Percentiles rank a stretch among this genome's conserved stretches.
These are phyloP conservation scores for Stictocephala bisonia DNA, from an alignment of 2,888 invertebrate species.

Conservation along the genomic window DNA sequence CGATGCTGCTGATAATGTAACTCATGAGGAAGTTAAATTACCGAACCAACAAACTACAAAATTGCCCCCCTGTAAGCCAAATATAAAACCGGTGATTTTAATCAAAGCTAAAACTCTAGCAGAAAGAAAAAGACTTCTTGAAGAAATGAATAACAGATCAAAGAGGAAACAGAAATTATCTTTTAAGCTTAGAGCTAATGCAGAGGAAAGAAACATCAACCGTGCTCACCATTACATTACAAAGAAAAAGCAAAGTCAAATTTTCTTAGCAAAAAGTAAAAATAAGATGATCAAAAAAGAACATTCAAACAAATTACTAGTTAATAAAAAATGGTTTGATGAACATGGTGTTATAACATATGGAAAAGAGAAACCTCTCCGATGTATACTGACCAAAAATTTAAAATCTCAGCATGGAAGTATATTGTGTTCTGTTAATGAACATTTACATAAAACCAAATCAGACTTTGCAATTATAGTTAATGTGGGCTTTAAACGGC, in stretches of 20 bases:
- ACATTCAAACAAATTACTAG: background rate
- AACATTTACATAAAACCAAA: too few relatives aligned
- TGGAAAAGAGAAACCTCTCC: constrained; percentile 22
- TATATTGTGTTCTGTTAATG: background rate
- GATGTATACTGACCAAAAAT: background rate
- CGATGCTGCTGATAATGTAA: constrained; percentile 40
- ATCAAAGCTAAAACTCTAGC: constrained; percentile 42
- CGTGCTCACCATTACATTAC: background rate
- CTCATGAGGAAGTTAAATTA: constrained; percentile 33
- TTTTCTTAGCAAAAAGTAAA: background rate
- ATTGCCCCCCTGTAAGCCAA: background rate
- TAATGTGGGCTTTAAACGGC: constrained; percentile 25
- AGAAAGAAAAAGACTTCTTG: constrained; percentile 23
- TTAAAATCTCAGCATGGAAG: background rate
- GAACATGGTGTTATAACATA: constrained; percentile 24
- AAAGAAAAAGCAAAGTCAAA: background rate
- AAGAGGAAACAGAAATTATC: constrained; percentile 17
- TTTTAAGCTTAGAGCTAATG: constrained; percentile 15
- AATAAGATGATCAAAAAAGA: constrained; percentile 3
- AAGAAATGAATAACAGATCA: background rate
- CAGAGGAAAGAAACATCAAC: background rate
- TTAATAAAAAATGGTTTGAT: too few relatives aligned
- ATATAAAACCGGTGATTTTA: background rate
- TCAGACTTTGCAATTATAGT: constrained; percentile 27
- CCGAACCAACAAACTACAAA: background rate